Conservation (phyloP, 2,888 invertebrate species). For the Cerceris ruficornis region DNA sequence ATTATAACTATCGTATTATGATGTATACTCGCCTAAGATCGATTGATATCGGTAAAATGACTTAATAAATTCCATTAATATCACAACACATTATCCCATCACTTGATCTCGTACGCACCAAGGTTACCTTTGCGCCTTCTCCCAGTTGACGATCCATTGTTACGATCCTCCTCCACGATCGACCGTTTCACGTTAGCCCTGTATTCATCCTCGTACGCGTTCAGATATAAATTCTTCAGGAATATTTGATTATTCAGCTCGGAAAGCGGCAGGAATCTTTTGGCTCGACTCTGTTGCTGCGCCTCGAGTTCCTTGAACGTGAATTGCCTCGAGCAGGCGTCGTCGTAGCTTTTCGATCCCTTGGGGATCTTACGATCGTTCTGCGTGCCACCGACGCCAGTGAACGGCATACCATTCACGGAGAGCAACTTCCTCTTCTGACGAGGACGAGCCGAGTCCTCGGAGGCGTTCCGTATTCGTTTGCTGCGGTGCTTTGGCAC, state of each 20-base stretch:
- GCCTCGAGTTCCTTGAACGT: conserved; percentile 71
- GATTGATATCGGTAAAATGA: conserved; percentile 78
- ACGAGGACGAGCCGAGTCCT: conserved; percentile 52
- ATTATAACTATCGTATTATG: conserved; percentile 75
- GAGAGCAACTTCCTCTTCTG: conserved; percentile 69
- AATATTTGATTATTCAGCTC: conserved; percentile 79
- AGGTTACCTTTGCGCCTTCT: conserved; percentile 74
- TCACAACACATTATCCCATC: conserved; percentile 76
- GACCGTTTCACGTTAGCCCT: conserved; percentile 79
- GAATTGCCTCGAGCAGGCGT: conserved; percentile 59
- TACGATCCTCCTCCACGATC: conserved; percentile 50
- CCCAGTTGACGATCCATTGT: conserved; percentile 62
- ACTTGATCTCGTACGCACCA: conserved; percentile 72
- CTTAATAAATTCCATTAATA: conserved; percentile 78
- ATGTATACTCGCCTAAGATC: conserved; percentile 80
- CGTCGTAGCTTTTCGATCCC: conserved; percentile 36
- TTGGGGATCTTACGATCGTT: conserved; percentile 10
- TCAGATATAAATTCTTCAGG: conserved; percentile 78
- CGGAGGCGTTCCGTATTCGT: conserved; percentile 75
- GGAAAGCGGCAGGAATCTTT: conserved; percentile 73
- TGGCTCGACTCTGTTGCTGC: conserved; percentile 76
- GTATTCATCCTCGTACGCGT: conserved; percentile 79
- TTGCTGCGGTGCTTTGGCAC: conserved; percentile 77
- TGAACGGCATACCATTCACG: conserved; percentile 45
- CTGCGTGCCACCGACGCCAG: neutral